phyloP scores from a whole-genome alignment of 2,113 vertebrate species.

The Pungitius pungitius region DNA sequence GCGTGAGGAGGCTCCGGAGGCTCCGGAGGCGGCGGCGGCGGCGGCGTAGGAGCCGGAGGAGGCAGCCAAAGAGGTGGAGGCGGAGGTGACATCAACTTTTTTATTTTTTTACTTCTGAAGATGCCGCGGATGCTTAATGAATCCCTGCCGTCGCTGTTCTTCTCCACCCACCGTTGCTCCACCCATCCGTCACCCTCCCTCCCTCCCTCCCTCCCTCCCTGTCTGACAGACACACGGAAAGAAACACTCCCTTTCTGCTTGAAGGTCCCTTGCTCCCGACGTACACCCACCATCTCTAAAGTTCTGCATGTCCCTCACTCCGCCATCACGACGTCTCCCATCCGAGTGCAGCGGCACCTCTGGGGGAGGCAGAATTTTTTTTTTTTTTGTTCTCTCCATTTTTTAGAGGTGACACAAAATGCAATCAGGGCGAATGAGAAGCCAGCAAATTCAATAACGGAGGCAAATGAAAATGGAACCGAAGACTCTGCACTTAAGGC shows the following conservation, averaged over 20 bases:
- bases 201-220: not conserved
- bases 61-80: slow-evolving; percentile 41
- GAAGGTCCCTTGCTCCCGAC: not conserved
- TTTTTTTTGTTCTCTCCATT: slow-evolving; percentile 1
- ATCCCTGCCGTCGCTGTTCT: slow-evolving; percentile 54
- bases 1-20: slow-evolving; percentile 65
- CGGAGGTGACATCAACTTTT: slow-evolving; percentile 22
- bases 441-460: slow-evolving; percentile 76
- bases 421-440: slow-evolving; percentile 73
- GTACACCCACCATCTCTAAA: slow-evolving; percentile 29
- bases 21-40: slow-evolving; percentile 33
- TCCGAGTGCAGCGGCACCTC: slow-evolving; percentile 30
- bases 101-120: slow-evolving; percentile 4
- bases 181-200: slow-evolving; percentile 17
- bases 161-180: slow-evolving; percentile 47
- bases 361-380: not conserved
- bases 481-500: slow-evolving; percentile 75
- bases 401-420: slow-evolving; percentile 79
- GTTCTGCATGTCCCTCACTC: slow-evolving; percentile 33
- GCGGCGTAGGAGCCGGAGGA: slow-evolving; percentile 45
- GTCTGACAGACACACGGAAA: slow-evolving; percentile 16
- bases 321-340: slow-evolving; percentile 10
- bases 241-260: slow-evolving; percentile 13
- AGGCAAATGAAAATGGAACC: slow-evolving; percentile 75
- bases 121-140: slow-evolving; percentile 57